Conservation (phyloP, 2,797 vertebrate genomes). For the Fringilla coelebs region DNA sequence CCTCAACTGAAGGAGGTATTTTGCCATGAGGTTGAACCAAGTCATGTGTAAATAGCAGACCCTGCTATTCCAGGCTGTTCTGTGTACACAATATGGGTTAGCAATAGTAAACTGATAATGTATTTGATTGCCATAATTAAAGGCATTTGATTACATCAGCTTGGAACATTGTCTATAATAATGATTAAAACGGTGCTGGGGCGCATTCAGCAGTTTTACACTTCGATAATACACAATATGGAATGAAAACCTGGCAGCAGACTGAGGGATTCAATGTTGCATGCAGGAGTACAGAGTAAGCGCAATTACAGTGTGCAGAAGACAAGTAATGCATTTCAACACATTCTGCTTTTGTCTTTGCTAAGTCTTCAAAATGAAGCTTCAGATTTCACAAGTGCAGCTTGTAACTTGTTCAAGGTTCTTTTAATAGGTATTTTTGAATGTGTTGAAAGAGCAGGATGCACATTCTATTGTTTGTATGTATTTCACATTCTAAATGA, state of each 20-base stretch:
- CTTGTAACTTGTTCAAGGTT: neutral
- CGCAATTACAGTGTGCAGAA: slow-evolving; percentile 21
- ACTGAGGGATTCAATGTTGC: neutral
- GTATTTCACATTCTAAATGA: neutral
- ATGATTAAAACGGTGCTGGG: slow-evolving; percentile 21
- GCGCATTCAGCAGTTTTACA: neutral
- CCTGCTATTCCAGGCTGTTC: neutral
- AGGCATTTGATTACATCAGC: slow-evolving; percentile 35
- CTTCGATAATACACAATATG: slow-evolving; percentile 28
- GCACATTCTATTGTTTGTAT: neutral
- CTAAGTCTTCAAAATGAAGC: slow-evolving; percentile 23
- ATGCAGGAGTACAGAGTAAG: slow-evolving; percentile 47
- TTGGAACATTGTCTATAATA: slow-evolving; percentile 16
- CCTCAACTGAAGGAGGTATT: neutral
- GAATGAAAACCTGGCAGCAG: slow-evolving; percentile 37
- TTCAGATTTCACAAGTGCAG: neutral
- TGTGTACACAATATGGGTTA: neutral
- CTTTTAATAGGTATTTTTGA: neutral
- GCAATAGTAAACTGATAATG: slow-evolving; percentile 14
- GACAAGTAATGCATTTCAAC: slow-evolving; percentile 29
- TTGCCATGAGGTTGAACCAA: neutral
- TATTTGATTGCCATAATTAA: slow-evolving; percentile 28
- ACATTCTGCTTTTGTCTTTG: slow-evolving; percentile 1
- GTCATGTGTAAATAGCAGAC: neutral
- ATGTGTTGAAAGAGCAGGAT: neutral